These are phyloP conservation scores for Sipha flava DNA, from an alignment of 1,140 invertebrate species.

Conservation along the genomic window DNA sequence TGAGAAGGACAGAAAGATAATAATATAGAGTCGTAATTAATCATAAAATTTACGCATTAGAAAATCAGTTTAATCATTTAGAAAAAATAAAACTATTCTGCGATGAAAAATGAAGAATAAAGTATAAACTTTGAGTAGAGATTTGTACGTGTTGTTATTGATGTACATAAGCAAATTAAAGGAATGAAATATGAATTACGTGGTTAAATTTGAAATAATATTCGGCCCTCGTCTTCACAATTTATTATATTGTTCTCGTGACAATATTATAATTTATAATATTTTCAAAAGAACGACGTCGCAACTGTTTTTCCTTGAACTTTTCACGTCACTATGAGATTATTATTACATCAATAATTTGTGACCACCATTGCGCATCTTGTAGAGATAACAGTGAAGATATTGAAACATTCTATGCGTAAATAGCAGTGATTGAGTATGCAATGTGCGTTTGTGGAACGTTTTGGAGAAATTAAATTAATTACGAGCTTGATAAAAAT, in stretches of 20 bases:
- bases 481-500: not conserved
- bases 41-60: not conserved
- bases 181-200: not conserved
- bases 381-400: not conserved
- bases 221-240: not conserved
- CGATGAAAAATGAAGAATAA: too few species aligned
- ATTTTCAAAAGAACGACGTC: not conserved
- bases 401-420: not conserved
- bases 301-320: not conserved
- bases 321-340: not conserved
- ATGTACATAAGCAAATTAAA: not conserved
- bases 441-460: too few species aligned
- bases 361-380: not conserved
- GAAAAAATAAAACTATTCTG: not conserved
- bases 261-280: conserved; percentile 20
- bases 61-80: conserved; percentile 2
- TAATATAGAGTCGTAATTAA: not conserved
- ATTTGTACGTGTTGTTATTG: not conserved
- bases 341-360: not conserved
- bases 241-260: conserved; percentile 1
- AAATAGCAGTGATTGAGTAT: not conserved
- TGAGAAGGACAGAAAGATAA: too few species aligned
- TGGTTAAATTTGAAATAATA: conserved; percentile 8
- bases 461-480: not conserved
- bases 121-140: not conserved